Conservation (phyloP, 2,797 vertebrate genomes). For the Crocidura indochinensis region DNA sequence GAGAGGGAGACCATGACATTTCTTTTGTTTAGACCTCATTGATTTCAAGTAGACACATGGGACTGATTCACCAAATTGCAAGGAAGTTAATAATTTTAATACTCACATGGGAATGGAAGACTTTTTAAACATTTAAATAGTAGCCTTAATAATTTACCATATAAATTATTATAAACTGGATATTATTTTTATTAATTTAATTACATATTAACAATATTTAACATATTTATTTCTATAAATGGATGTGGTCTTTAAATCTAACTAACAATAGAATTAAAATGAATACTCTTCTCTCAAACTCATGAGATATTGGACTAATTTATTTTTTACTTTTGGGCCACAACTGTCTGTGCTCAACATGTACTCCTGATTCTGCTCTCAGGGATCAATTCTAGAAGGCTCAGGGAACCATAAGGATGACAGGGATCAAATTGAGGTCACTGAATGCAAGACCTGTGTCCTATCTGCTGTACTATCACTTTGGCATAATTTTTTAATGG, state of each 20-base stretch:
- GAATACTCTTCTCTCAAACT: slow-evolving; percentile 80
- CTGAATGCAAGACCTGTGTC: no score
- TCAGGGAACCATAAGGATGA: no score
- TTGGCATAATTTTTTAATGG: no score
- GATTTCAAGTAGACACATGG: not conserved
- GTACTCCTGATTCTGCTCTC: no score
- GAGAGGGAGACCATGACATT: no score
- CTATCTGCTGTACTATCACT: no score
- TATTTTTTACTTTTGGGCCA: no score
- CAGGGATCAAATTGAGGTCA: no score
- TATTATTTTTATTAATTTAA: not conserved
- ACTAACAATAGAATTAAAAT: slow-evolving; percentile 79
- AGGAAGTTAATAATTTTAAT: not conserved
- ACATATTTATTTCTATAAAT: slow-evolving; percentile 9
- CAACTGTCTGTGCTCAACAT: no score
- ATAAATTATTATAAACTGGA: not conserved
- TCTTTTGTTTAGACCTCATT: not conserved
- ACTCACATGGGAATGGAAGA: not conserved
- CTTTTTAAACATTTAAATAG: not conserved
- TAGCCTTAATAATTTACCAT: not conserved
- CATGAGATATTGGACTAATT: slow-evolving; percentile 83
- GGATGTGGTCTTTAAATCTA: slow-evolving; percentile 77
- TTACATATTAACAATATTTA: slow-evolving; percentile 45
- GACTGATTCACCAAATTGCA: not conserved
- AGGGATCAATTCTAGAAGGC: no score